These are phyloP conservation scores for Anoplolepis gracilipes DNA, from an alignment of 1,140 invertebrate species.

Conservation along the genomic window DNA sequence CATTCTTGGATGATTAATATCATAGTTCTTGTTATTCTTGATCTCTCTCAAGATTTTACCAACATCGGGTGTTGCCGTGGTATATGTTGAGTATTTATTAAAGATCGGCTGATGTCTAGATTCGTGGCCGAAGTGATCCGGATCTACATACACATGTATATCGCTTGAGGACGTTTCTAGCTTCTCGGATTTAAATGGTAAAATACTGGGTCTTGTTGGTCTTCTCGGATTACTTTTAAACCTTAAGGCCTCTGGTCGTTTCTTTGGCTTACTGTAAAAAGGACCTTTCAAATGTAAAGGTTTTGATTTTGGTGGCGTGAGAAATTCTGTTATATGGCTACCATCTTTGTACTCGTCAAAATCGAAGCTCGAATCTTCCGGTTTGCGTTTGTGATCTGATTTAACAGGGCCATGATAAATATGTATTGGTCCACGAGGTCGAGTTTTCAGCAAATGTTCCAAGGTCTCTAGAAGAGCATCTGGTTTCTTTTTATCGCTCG, in stretches of 20 bases:
- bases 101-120: slow-evolving; percentile 56
- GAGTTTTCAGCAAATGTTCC: slow-evolving; percentile 79
- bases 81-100: slow-evolving; percentile 75
- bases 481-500: slow-evolving; percentile 68
- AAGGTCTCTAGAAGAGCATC: slow-evolving; percentile 76
- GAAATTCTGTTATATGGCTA: slow-evolving; percentile 76
- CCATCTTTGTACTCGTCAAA: slow-evolving; percentile 63
- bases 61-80: slow-evolving; percentile 67
- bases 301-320: slow-evolving; percentile 80
- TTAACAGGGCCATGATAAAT: slow-evolving; percentile 61
- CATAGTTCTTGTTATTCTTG: slow-evolving; percentile 53
- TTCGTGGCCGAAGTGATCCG: slow-evolving; percentile 42
- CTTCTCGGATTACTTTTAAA: slow-evolving; percentile 60
- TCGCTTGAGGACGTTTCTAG: slow-evolving; percentile 71
- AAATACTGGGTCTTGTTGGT: slow-evolving; percentile 56
- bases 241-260: slow-evolving; percentile 69
- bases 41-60: slow-evolving; percentile 53
- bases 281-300: slow-evolving; percentile 79
- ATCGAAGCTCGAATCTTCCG: slow-evolving; percentile 35
- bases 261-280: slow-evolving; percentile 80
- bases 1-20: slow-evolving; percentile 80
- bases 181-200: slow-evolving; percentile 56
- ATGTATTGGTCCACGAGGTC: slow-evolving; percentile 64
- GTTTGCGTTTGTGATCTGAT: slow-evolving; percentile 52
- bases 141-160: slow-evolving; percentile 6